Evolutionary conservation across 2,888 invertebrate species (phyloP), one percentile per base, ranked within the genome.

Genomic region (Labia minor): DNA sequence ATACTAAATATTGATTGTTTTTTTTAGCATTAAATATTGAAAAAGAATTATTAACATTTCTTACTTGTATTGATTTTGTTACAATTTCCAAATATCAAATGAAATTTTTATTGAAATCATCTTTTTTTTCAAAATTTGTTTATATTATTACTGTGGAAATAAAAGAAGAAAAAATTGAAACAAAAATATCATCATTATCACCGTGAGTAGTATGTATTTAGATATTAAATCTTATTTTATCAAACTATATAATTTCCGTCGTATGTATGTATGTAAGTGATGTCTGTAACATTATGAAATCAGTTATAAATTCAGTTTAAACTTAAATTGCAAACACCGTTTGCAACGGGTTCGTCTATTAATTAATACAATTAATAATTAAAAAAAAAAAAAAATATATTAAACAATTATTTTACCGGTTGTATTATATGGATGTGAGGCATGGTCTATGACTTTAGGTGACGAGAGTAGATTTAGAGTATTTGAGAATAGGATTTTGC

Each of bases 71-170:
- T 49, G 49, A 49, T 49, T 49, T 49, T 16, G 14, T 49, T 10
- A 61, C 62, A 20, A 62, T 21, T 19, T 6, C 66, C 3, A 21
- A 62, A 19, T 16, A 21, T 3, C 62, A 66, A 18, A 21, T 66
- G 3, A 21, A 10, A 16, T 66, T 62, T 61, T 10, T 66, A 10
- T 1, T 66, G 20, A 66, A 66, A 63, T 26, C 19, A 14, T 66
- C 66, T n/a, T n/a, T 26, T 18, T 19, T 19, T 21, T 16, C 19
- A 6, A 33, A 26, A 18, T 3, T 19, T 21, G 20, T 67, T n/a
- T n/a, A 14, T 18, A 16, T 64, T 20, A n/a, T 64, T 18, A 18
- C 33, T 21, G 10, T 67, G 18, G 19, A 61, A 37, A 61, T 63
- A n/a, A 21, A 26, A n/a, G 64, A 37, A 67, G 19, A 37, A 37